phyloP scores from a whole-genome alignment of 2,797 vertebrate species.

The Anguilla obscura region DNA sequence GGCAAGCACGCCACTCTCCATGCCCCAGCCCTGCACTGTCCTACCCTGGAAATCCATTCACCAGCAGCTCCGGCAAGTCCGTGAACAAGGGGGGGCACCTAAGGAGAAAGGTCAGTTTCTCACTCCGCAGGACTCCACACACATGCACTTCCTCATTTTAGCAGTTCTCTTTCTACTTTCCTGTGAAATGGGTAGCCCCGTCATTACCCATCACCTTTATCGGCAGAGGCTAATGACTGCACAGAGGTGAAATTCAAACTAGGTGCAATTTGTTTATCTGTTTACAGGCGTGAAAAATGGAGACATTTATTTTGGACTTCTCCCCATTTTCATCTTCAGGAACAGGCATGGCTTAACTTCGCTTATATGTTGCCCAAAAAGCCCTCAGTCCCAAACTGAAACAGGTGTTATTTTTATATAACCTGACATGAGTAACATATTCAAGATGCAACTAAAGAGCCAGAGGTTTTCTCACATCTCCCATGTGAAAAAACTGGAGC shows the following conservation, averaged over 20 bases:
- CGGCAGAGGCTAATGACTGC: background rate
- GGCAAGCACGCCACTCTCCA: slow-evolving; percentile 55
- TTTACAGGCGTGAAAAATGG: background rate
- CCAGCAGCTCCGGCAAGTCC: slow-evolving; percentile 82
- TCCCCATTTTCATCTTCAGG: background rate
- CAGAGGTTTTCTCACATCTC: background rate
- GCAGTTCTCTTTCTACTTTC: background rate
- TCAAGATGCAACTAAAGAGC: background rate
- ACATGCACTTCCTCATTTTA: background rate
- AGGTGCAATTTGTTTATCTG: background rate
- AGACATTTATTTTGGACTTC: background rate
- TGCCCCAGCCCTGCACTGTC: slow-evolving; percentile 23
- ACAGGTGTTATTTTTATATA: background rate
- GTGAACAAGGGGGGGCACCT: slow-evolving; percentile 84
- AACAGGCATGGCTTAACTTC: background rate
- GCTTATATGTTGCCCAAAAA: background rate
- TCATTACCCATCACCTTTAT: background rate
- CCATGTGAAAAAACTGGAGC: background rate
- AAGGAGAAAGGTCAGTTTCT: slow-evolving; percentile 80
- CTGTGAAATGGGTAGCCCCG: background rate
- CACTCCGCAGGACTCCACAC: slow-evolving; percentile 56
- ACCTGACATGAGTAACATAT: background rate
- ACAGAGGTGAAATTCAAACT: background rate
- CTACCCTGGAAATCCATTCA: slow-evolving; percentile 80
- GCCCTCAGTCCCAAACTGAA: background rate